Evolutionary conservation across 2,113 vertebrate genomes (phyloP).

Genomic region (Dendrocopos noguchii): DNA sequence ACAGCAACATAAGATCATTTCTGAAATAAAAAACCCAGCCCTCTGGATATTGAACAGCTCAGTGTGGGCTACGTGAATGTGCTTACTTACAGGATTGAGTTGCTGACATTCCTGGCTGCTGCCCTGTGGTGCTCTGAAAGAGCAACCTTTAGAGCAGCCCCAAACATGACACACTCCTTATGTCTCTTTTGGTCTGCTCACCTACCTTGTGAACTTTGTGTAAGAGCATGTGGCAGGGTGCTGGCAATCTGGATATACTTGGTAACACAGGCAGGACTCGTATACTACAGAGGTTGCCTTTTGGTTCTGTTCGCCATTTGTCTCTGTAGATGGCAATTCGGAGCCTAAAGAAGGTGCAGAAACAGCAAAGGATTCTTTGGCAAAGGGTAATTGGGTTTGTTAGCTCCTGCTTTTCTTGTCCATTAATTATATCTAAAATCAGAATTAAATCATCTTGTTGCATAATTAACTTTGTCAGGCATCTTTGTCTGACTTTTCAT

Average conservation of each 20-base stretch:
- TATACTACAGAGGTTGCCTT: background rate
- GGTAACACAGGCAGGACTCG: background rate
- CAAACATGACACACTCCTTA: background rate
- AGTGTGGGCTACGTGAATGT: background rate
- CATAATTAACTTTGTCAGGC: background rate
- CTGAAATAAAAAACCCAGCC: background rate
- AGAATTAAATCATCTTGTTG: background rate
- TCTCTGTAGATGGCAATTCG: background rate
- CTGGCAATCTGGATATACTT: rapidly evolving
- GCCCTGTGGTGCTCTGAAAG: background rate
- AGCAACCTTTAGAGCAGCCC: background rate
- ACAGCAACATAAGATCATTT: background rate
- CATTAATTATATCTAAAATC: background rate
- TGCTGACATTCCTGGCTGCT: background rate
- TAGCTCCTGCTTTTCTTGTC: background rate
- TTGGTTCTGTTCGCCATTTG: background rate
- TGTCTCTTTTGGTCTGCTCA: background rate
- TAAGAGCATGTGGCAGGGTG: background rate
- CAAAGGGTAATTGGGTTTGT: background rate
- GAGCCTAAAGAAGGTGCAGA: background rate
- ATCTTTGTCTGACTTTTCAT: background rate
- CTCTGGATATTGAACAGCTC: background rate
- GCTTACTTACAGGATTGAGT: background rate
- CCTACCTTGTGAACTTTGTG: background rate
- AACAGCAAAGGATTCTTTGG: background rate